These are phyloP conservation scores for Micromesistius poutassou DNA, from an alignment of 2,797 vertebrate genomes.

Conservation along the genomic window DNA sequence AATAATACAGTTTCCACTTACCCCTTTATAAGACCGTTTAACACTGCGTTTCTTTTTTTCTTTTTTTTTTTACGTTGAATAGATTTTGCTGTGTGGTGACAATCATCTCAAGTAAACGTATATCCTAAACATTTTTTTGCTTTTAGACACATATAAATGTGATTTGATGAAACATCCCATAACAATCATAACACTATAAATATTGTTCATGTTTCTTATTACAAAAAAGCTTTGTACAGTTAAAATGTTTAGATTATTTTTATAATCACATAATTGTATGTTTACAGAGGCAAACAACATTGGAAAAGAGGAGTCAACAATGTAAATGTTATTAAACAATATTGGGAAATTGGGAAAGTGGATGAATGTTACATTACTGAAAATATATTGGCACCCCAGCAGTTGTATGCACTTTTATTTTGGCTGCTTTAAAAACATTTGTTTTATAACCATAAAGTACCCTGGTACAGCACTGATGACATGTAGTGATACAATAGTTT, in stretches of 20 bases:
- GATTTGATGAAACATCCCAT: slow-evolving; percentile 70
- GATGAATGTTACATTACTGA: slow-evolving; percentile 38
- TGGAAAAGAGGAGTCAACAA: slow-evolving; percentile 65
- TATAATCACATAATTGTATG: slow-evolving; percentile 62
- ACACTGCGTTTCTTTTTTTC: slow-evolving; percentile 52
- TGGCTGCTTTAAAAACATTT: slow-evolving; percentile 41
- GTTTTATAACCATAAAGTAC: slow-evolving; percentile 41
- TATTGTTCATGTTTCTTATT: slow-evolving; percentile 73
- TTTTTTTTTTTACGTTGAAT: slow-evolving; percentile 49
- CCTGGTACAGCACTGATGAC: slow-evolving; percentile 55
- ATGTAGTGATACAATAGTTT: slow-evolving; percentile 41
- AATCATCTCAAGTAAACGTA: slow-evolving; percentile 64
- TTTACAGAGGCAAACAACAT: slow-evolving; percentile 61
- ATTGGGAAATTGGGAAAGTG: slow-evolving; percentile 35
- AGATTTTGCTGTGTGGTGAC: slow-evolving; percentile 56
- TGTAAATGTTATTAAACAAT: slow-evolving; percentile 42
- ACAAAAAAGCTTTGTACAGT: slow-evolving; percentile 73
- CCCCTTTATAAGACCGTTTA: slow-evolving; percentile 49
- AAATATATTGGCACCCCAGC: slow-evolving; percentile 52
- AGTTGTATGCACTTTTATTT: slow-evolving; percentile 27
- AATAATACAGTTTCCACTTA: slow-evolving; percentile 59
- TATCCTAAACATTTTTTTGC: slow-evolving; percentile 51
- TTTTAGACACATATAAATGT: slow-evolving; percentile 70
- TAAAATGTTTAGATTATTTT: slow-evolving; percentile 51
- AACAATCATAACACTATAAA: slow-evolving; percentile 73